Evolutionary conservation across 1,140 invertebrate species (phyloP), one percentile per base, ranked within the genome.

Genomic region (Vollenhovia emeryi): DNA sequence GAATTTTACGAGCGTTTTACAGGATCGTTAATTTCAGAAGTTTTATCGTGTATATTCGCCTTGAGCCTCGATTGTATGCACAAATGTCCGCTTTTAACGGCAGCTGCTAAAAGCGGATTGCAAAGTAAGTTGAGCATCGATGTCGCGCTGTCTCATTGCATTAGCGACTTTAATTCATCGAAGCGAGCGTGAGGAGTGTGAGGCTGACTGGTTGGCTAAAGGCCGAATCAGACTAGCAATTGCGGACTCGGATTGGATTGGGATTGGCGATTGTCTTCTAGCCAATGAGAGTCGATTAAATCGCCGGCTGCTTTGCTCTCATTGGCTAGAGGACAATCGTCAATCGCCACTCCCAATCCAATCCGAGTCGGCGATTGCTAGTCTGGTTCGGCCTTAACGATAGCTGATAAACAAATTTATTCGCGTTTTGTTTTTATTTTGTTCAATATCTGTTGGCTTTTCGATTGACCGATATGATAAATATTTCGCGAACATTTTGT

Each of bases 1-100:
- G 87, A 84, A 87, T 91, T 91, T 91, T 90, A 92, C 87, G 89
- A 92, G 87, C 83, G 83, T 87, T 90, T 91, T 91, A 89, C 91
- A 87, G 87, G 90, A 82, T 91, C 91, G 86, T 92, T 91, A 91
- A 92, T 91, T 90, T 79, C 78, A 36, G n/a, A 45, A 40, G 62
- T 84, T 88, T 90, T 90, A 88, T 88, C 88, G 75, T 57, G 62
- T 27, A 36, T 43, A 36, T 43, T 79, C 50, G 27, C 24, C 8
- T 43, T n/a, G 40, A n/a, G 73, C 30, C 40, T 24, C 59, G 36
- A 33, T 73, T 48, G n/a, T n/a, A n/a, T n/a, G 71, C 33, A 45
- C 27, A 30, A 33, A 30, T 50, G 60, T 36, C 33, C 30, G 43
- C 1, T 68, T 52, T 33, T 21, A 79, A 50, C 75, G 30, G 21